A percentile compares a stretch with the other conserved stretches of the same genome.
These are phyloP conservation scores for Platerodrilus igneus DNA, from an alignment of 2,888 invertebrate genomes.

Conservation along the genomic window DNA sequence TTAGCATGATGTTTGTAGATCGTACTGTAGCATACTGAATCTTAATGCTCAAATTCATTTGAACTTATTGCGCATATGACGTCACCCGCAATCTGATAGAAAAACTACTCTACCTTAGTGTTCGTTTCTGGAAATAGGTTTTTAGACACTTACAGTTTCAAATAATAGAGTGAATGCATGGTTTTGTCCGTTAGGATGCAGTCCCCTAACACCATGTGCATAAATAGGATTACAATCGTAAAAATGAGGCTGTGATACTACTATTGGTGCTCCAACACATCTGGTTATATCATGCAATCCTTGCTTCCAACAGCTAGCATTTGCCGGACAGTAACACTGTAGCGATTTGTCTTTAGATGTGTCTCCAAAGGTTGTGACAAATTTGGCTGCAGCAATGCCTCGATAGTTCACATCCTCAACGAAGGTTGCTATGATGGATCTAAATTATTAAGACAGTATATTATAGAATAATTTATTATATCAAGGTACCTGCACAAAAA, in stretches of 20 bases:
- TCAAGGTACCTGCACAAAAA: conserved; percentile 66
- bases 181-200: conserved; percentile 61
- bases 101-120: no score
- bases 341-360: conserved; percentile 53
- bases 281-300: conserved; percentile 67
- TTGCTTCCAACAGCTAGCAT: conserved; percentile 63
- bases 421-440: conserved; percentile 60
- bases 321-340: conserved; percentile 54
- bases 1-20: no score
- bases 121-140: no score
- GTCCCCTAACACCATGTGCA: conserved; percentile 53
- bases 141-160: conserved; percentile 65
- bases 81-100: no score
- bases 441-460: conserved; percentile 34
- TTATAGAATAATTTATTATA: neutral
- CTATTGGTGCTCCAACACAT: conserved; percentile 66
- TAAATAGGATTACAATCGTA: conserved; percentile 55
- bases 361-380: conserved; percentile 69
- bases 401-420: conserved; percentile 57
- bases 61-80: no score
- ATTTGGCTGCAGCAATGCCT: conserved; percentile 65
- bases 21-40: no score
- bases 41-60: no score
- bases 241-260: conserved; percentile 77
- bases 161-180: conserved; percentile 75